These are phyloP conservation scores for Plectropomus leopardus DNA, from an alignment of 2,113 vertebrate genomes.

Conservation along the genomic window DNA sequence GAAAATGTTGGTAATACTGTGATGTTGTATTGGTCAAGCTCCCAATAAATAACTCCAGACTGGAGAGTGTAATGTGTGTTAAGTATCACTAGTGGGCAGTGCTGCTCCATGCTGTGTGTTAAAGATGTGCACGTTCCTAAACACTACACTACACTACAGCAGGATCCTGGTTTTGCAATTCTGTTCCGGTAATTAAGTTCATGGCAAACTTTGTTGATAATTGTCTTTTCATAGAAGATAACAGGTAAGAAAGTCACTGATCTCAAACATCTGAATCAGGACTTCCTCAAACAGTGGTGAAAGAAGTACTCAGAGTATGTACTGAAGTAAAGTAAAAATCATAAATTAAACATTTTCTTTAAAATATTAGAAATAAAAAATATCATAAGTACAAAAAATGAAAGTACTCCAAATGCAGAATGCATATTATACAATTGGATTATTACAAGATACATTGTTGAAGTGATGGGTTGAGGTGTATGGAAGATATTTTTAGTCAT, in stretches of 20 bases:
- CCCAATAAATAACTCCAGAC: conserved; percentile 62
- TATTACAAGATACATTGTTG: neutral
- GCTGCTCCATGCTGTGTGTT: conserved; percentile 22
- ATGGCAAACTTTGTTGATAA: neutral
- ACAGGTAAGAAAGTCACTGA: neutral
- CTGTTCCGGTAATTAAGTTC: neutral
- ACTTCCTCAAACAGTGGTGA: neutral
- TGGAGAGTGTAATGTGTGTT: conserved; percentile 49
- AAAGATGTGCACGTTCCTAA: neutral
- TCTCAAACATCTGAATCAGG: neutral
- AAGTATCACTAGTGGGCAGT: conserved; percentile 71
- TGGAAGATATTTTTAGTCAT: no score
- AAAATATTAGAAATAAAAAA: no score
- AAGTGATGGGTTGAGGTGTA: no score
- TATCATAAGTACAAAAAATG: neutral
- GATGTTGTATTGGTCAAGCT: conserved; percentile 46
- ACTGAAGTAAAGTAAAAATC: neutral
- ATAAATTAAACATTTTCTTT: neutral
- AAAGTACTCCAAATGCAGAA: neutral
- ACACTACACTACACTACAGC: neutral
- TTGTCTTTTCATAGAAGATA: neutral
- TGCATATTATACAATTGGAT: neutral
- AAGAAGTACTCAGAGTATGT: neutral
- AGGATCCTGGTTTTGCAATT: neutral
- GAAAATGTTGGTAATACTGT: conserved; percentile 42